Evolutionary conservation across 2,797 vertebrate species (phyloP), one percentile per base, ranked within the genome.

Genomic region (Cottoperca gobio): DNA sequence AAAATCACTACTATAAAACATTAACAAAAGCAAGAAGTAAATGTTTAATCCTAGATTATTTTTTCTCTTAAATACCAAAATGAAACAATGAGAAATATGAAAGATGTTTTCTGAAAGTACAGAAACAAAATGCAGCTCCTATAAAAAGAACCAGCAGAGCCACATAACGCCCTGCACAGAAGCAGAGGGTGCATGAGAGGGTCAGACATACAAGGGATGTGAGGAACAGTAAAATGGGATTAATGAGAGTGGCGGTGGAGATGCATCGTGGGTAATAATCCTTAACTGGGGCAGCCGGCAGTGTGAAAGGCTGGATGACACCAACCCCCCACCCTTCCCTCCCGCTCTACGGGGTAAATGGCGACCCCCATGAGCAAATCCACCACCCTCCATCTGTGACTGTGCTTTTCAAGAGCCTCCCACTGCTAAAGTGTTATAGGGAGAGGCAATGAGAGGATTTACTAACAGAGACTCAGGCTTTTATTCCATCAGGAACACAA

Each of bases 221-320:
- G 64, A 68, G 65, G 49, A 63, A 48, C 40, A 42, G 68, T 59
- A 58, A 73, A 73, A 72, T 73, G 70, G 69, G 86, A 91, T 90
- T 92, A 84, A 76, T 64, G 53, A 62, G 21, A 82, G 72, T 33
- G 61, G 64, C 49, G 66, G 70, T 77, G 72, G 80, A 78, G 81
- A 76, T 89, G 81, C 81, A 86, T 86, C 14, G 28, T 79, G 82
- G 84, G 83, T 84, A 79, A 83, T 90, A 92, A 92, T 87, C 83
- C 81, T 68, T 73, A 92, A 78, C 70, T 76, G 58, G 63, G 59
- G 33, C 67, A 84, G 61, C 45, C 55, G 61, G 50, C 35, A 21
- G 63, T 2, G 13, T 55, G 60, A 81, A 54, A 62, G 45, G 62
- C 70, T 69, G 54, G 45, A 70, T 78, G 31, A 62, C 68, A 71